A percentile compares a stretch with the other conserved stretches of the same genome.
These are phyloP conservation scores for Pristionchus japonicus DNA, from an alignment of 2,888 invertebrate genomes.

Conservation along the genomic window DNA sequence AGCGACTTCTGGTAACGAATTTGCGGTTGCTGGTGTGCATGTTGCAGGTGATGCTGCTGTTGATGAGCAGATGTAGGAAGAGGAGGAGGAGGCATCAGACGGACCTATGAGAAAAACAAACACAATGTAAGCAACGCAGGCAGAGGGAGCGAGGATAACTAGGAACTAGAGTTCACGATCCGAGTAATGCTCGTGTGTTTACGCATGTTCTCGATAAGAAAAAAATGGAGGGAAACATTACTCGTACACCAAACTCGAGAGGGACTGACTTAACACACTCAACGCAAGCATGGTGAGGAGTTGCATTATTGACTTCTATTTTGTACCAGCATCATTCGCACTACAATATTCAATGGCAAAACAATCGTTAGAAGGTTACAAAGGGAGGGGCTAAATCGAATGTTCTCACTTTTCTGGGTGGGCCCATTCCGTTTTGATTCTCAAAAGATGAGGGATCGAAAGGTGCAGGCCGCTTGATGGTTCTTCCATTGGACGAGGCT, in stretches of 20 bases:
- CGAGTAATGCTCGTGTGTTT: not conserved
- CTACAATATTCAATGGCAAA: not conserved
- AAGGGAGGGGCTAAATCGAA: not conserved
- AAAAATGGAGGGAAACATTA: too few relatives aligned
- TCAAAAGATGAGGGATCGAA: conserved; percentile 45
- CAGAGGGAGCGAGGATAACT: not conserved
- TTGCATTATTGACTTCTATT: not conserved
- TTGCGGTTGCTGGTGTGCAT: not conserved
- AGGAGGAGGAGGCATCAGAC: not conserved
- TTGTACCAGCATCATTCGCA: not conserved
- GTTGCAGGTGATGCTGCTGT: not conserved
- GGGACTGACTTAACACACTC: not conserved
- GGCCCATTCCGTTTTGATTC: conserved; percentile 37
- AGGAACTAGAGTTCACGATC: not conserved
- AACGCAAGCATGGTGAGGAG: conserved; percentile 2
- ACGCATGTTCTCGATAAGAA: too few relatives aligned
- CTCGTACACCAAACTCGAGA: not conserved
- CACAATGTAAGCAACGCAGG: not conserved
- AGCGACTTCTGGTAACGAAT: not conserved
- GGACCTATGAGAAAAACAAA: conserved; percentile 5
- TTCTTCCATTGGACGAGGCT: conserved; percentile 37
- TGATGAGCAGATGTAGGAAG: not conserved
- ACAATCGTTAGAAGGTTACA: conserved; percentile 30
- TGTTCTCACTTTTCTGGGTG: conserved; percentile 37
- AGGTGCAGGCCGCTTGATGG: conserved; percentile 37